Percentiles rank a stretch among this genome's conserved stretches.
These are phyloP conservation scores for Acrocephalus arundinaceus DNA, from an alignment of 2,113 vertebrate genomes.

Conservation along the genomic window DNA sequence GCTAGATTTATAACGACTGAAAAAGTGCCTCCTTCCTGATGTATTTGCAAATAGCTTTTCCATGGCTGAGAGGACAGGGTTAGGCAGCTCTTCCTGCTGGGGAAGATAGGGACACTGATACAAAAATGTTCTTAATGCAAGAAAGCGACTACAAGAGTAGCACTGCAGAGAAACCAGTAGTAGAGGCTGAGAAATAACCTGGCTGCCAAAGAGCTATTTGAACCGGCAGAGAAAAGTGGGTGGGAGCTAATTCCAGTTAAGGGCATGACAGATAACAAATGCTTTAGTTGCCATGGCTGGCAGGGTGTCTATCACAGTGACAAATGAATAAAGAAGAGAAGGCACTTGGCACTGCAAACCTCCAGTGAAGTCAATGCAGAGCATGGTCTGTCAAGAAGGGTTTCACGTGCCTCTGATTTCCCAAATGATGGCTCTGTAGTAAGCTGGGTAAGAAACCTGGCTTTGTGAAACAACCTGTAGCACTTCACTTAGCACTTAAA, in stretches of 20 bases:
- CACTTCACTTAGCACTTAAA: not conserved
- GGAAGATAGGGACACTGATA: not conserved
- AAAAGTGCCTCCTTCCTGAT: not conserved
- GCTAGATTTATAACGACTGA: not conserved
- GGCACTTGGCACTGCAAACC: not conserved
- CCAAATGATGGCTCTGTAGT: not conserved
- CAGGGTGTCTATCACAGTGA: not conserved
- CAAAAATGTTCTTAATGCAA: not conserved
- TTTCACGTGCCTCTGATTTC: not conserved
- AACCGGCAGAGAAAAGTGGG: not conserved
- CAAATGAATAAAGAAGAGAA: not conserved
- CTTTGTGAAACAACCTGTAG: not conserved
- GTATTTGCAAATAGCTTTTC: not conserved
- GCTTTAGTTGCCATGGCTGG: not conserved
- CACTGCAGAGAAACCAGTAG: not conserved
- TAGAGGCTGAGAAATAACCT: not conserved
- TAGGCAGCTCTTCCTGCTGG: not conserved
- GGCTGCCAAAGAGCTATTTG: not conserved
- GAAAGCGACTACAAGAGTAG: accelerated
- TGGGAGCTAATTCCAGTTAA: not conserved
- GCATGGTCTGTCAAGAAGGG: not conserved
- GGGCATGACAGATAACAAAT: not conserved
- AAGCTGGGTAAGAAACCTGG: not conserved
- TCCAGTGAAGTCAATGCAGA: not conserved
- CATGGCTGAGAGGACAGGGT: not conserved